A percentile compares a stretch with the other conserved stretches of the same genome.
Evolutionary conservation across 2,797 vertebrate genomes (phyloP).

Genomic region (Enteromius mattozi): DNA sequence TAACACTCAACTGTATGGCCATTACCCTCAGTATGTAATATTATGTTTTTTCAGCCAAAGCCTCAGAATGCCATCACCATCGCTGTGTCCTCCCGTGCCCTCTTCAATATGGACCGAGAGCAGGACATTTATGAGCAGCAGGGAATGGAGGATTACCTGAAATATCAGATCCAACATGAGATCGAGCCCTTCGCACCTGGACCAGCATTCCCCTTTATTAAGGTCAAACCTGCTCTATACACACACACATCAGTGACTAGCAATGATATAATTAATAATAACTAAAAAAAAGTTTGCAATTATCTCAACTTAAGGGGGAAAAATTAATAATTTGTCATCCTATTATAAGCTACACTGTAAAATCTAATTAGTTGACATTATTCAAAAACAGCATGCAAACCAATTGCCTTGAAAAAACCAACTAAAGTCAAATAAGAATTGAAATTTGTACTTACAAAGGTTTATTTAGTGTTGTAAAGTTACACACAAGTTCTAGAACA

Average conservation of each 20-base stretch:
- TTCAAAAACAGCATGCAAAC: too few species aligned
- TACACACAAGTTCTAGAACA: too few species aligned
- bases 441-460: too few species aligned
- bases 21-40: background rate
- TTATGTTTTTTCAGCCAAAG: constrained; percentile 60
- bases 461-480: too few species aligned
- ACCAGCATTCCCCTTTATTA: constrained; percentile 94
- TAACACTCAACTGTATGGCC: background rate
- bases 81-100: constrained; percentile 88
- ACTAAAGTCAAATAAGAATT: too few species aligned
- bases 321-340: background rate
- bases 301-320: background rate
- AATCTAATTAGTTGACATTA: too few species aligned
- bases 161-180: constrained; percentile 92
- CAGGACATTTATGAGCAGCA: constrained; percentile 87
- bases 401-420: too few species aligned
- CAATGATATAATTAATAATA: background rate
- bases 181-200: constrained; percentile 88
- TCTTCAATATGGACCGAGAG: constrained; percentile 96
- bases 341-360: too few species aligned
- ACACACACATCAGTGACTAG: background rate
- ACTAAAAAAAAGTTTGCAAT: background rate
- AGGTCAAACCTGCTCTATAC: constrained; percentile 74
- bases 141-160: constrained; percentile 92
- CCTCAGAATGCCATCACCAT: constrained; percentile 93